Evolutionary conservation across 1,140 invertebrate species (phyloP), one percentile per base, ranked within the genome.

Genomic region (Achroia grisella): DNA sequence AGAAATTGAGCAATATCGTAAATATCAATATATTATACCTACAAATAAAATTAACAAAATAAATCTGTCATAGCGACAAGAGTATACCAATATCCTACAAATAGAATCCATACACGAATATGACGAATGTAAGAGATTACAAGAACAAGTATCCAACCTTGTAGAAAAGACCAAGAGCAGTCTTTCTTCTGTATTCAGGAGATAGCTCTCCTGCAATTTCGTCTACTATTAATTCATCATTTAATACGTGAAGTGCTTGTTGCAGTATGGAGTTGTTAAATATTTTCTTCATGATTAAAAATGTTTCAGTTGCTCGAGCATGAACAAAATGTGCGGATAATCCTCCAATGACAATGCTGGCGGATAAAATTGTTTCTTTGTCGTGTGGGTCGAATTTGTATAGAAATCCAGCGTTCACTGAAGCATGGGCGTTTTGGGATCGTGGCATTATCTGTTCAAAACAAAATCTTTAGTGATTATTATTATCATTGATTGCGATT

Each of bases 361-460:
- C 90, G 27, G 86, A 87, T 17, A 82, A 56, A 0, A 87, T 58
- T 8, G 37, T 37, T 0, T 53, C 62, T 17, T 58, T 40, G 0
- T 71, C 53, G 1, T 56, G 15, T 3, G 44, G 50, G 28, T 90
- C 77, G 4, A 93, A 71, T 74, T 90, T 86, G 34, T 91, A 88
- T 0, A 90, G 75, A 61, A 94, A 93, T 8, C 89, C 92, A 34
- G 90, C 91, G 60, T 92, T 93, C 0, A 94, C 89, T 56, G 90
- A 89, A 0, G 92, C 92, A 67, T 93, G 91, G 0, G 92, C 88
- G 68, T 93, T 93, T 75, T 92, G 90, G 8, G 88, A 87, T 52
- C 91, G 79, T 4, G 89, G 89, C 86, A 90, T 91, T 29, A 93
- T 88, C 90, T 92, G 48, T 23, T 23, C 2, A 23, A 23, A 23